Base-by-base conservation (phyloP, 2,888 invertebrate species). In the Lomographa bimaculata region DNA sequence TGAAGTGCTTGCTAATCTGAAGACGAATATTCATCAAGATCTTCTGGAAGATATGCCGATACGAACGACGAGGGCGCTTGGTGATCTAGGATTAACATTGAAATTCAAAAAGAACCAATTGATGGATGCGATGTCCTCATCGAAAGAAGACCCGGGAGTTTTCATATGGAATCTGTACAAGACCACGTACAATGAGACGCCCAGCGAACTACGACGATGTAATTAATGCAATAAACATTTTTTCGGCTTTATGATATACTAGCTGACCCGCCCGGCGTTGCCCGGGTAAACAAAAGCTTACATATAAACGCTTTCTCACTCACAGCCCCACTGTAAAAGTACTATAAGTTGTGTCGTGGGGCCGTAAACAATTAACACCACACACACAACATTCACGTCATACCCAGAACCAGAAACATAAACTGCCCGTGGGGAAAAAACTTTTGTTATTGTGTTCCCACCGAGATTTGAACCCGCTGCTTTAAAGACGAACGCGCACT, bases 91-190 rank as follows among this genome's bases (percentile, higher is more conserved):
- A 3, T 33, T 86, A 5, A 79, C 77, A 0, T 47, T 74, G 8
- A 75, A 60, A 44, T 55, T 84, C 35, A 59, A 74, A 1, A 76
- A 50, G 25, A 26, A 45, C 1, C 28, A 71, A 7, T 54, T 89
- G 10, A 69, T 86, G 74, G 42, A 64, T 1, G 73, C 81, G 1
- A 81, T 89, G 81, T 42, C 29, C 0, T 58, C 64, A 1, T 73
- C 75, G 1, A 26, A 64, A 5, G 71, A 73, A 29, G 85, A 89
- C 23, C 72, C 87, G 1, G 86, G 85, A 1, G 57, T 84, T n/a
- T 89, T 89, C 54, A 73, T 89, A 37, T 87, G 87, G 85, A 71
- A 72, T 52, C 64, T 89, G 0, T 89, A 83, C 36, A 63, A 65
- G 7, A 60, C 64, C 4, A 43, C 77, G 40, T 87, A 80, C 55